Conservation (phyloP, 2,888 invertebrate species). For the Deilephila porcellus region DNA sequence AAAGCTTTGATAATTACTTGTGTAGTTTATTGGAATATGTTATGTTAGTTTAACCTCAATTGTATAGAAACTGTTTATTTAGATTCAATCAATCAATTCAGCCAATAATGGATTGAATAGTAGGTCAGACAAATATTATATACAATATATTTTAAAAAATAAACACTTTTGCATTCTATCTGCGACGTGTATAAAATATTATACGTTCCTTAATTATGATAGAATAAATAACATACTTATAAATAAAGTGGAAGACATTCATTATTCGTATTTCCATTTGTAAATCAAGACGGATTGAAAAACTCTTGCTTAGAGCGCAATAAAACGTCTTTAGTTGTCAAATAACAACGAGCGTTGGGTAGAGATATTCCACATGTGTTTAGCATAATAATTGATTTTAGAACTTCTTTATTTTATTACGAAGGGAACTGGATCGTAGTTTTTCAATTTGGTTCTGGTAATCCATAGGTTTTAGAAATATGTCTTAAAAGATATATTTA, state of each 20-base stretch:
- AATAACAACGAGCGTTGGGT: not conserved
- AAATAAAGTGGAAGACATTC: constrained; percentile 13
- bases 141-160: not conserved
- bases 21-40: no score
- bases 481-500: no score
- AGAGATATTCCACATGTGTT: not conserved
- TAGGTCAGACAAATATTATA: no score
- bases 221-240: constrained; percentile 17
- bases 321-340: not conserved
- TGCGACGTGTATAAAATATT: constrained; percentile 11
- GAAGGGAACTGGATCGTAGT: no score
- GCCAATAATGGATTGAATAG: no score
- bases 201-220: constrained; percentile 13
- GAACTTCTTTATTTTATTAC: no score
- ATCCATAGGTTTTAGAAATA: no score
- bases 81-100: no score
- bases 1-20: no score
- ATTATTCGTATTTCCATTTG: constrained; percentile 6
- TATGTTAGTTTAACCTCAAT: no score
- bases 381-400: not conserved
- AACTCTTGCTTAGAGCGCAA: not conserved
- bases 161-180: not conserved
- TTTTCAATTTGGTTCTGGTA: no score
- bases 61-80: no score
- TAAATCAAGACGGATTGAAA: not conserved